phyloP scores from a whole-genome alignment of 2,797 vertebrate species.

The Mustela erminea region DNA sequence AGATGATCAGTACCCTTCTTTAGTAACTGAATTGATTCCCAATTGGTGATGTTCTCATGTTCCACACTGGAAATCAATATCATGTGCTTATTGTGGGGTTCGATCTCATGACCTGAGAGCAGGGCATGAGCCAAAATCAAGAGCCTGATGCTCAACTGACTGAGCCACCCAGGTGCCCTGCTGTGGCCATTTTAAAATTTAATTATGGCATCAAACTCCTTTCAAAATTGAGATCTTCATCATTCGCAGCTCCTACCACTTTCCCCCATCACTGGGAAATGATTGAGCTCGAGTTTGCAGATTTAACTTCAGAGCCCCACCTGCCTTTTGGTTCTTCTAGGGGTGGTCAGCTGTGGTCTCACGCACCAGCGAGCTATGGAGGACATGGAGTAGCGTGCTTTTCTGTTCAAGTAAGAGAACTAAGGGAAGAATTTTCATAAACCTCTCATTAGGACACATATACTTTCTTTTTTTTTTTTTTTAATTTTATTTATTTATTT shows the following conservation, averaged over 20 bases:
- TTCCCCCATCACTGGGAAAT: neutral
- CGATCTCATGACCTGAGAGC: neutral
- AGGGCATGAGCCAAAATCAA: neutral
- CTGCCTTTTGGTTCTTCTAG: neutral
- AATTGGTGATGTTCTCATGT: neutral
- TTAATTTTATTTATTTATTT: no score
- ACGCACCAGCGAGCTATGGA: neutral
- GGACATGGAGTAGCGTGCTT: neutral
- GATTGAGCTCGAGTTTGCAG: neutral
- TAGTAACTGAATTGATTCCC: neutral
- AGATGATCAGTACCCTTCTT: neutral
- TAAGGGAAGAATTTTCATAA: neutral
- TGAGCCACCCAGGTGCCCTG: neutral
- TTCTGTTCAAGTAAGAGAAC: neutral
- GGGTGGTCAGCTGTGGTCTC: neutral
- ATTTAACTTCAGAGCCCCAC: neutral
- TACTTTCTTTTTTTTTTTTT: no score
- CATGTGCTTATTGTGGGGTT: neutral
- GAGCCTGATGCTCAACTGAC: neutral
- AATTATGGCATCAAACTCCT: neutral
- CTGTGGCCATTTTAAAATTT: neutral
- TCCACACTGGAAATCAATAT: neutral
- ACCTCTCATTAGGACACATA: neutral
- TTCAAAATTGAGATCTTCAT: neutral
- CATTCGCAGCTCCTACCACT: neutral